phyloP scores from a whole-genome alignment of 2,888 invertebrate species.

The Leuctra nigra region DNA sequence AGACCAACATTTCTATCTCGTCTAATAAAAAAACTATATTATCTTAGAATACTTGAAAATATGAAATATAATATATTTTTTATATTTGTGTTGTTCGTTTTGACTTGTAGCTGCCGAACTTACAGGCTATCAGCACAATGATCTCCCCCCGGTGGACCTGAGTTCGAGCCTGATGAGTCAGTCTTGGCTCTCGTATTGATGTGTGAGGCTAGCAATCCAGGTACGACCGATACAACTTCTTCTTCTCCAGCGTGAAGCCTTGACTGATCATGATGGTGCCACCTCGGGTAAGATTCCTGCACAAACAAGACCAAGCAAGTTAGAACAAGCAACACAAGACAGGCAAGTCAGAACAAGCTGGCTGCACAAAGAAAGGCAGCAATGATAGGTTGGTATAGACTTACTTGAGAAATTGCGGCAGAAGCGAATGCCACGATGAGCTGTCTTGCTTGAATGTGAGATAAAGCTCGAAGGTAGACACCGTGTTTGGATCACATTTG shows the following conservation, averaged over 20 bases:
- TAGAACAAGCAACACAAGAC: too few species aligned
- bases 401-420: slow-evolving; percentile 88
- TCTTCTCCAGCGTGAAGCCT: slow-evolving; percentile 83
- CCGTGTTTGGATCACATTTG: slow-evolving; percentile 78
- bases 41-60: slow-evolving; percentile 14
- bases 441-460: slow-evolving; percentile 81
- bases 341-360: too few species aligned
- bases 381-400: slow-evolving; percentile 44
- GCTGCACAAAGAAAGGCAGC: too few species aligned
- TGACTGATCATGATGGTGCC: slow-evolving; percentile 85
- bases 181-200: slow-evolving; percentile 31
- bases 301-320: too few species aligned
- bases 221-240: slow-evolving; percentile 79
- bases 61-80: slow-evolving; percentile 18
- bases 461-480: slow-evolving; percentile 86
- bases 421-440: slow-evolving; percentile 77
- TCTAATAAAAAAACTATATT: slow-evolving; percentile 19
- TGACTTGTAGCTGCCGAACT: slow-evolving; percentile 14
- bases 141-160: not conserved
- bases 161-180: slow-evolving; percentile 23
- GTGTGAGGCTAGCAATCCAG: slow-evolving; percentile 40
- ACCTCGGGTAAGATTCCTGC: slow-evolving; percentile 77
- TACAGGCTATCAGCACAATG: not conserved
- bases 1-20: slow-evolving; percentile 7
- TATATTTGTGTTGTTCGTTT: slow-evolving; percentile 14